phyloP scores from a whole-genome alignment of 2,797 vertebrate genomes.

The Pangasius mekongensis region DNA sequence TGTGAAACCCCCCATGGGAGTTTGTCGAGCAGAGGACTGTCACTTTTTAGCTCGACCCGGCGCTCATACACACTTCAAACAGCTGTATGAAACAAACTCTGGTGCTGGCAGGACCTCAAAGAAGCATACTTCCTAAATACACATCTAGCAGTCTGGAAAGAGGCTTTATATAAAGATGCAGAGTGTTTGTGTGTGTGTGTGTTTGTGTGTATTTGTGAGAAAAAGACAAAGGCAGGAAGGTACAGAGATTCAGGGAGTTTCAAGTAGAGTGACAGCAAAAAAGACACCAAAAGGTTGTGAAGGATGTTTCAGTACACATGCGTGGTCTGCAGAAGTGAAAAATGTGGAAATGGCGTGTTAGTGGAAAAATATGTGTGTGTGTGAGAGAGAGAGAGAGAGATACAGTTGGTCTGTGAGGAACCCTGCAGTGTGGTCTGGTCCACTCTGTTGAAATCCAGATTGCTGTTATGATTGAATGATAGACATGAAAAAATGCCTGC shows the following conservation, averaged over 20 bases:
- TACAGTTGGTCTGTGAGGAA: background rate
- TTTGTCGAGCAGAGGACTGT: slow-evolving; percentile 10
- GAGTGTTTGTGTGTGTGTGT: slow-evolving; percentile 35
- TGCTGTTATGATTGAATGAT: slow-evolving; percentile 10
- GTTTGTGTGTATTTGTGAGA: slow-evolving; percentile 38
- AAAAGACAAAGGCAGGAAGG: slow-evolving; percentile 23
- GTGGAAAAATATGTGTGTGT: background rate
- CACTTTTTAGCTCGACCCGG: slow-evolving; percentile 40
- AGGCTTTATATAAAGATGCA: slow-evolving; percentile 20
- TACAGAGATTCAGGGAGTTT: background rate
- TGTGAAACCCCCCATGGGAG: slow-evolving; percentile 48
- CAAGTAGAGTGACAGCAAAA: background rate
- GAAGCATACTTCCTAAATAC: slow-evolving; percentile 21
- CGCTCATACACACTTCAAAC: slow-evolving; percentile 39
- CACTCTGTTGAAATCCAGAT: background rate
- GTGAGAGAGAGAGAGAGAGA: background rate
- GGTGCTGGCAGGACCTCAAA: slow-evolving; percentile 43
- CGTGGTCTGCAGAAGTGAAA: slow-evolving; percentile 9
- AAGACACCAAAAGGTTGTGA: background rate
- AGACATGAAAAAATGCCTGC: background rate
- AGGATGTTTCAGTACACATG: background rate
- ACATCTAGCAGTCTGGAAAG: background rate
- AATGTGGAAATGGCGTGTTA: slow-evolving; percentile 4
- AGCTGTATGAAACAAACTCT: slow-evolving; percentile 29
- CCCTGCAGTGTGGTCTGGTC: slow-evolving; percentile 7